Evolutionary conservation across 2,888 invertebrate genomes (phyloP).

Genomic region (Resseliella maxima): DNA sequence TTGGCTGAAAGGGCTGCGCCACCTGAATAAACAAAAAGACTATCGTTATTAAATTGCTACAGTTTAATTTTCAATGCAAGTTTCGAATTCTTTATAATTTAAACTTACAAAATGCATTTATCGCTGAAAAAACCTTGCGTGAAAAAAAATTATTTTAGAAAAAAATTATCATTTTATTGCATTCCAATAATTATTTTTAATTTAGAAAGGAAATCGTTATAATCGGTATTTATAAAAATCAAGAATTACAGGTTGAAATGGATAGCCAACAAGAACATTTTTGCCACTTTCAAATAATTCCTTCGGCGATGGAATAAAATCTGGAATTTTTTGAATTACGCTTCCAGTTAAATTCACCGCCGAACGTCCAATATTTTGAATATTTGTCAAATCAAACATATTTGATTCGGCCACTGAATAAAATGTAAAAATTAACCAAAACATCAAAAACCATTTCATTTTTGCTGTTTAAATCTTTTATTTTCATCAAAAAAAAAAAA

Average conservation of each 20-base stretch:
- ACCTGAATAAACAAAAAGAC: neutral
- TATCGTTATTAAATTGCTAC: no score
- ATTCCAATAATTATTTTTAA: no score
- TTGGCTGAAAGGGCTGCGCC: conserved; percentile 63
- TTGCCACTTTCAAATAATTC: neutral
- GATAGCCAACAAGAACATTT: conserved; percentile 35
- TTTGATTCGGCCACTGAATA: no score
- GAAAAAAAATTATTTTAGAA: neutral
- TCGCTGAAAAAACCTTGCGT: neutral
- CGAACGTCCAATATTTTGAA: neutral
- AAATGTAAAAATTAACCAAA: no score
- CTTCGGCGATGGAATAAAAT: neutral
- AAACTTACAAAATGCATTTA: conserved; percentile 23
- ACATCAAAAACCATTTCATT: no score
- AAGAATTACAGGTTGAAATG: neutral
- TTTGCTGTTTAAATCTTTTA: no score
- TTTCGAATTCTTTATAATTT: no score
- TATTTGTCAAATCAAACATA: neutral
- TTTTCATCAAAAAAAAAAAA: no score
- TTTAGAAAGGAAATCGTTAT: no score
- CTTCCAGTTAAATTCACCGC: neutral
- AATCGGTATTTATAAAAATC: neutral
- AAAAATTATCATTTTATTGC: neutral
- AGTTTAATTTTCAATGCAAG: no score
- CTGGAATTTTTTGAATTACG: neutral